These are phyloP conservation scores for Anaspis maculata DNA, from an alignment of 2,888 invertebrate genomes.

Conservation along the genomic window DNA sequence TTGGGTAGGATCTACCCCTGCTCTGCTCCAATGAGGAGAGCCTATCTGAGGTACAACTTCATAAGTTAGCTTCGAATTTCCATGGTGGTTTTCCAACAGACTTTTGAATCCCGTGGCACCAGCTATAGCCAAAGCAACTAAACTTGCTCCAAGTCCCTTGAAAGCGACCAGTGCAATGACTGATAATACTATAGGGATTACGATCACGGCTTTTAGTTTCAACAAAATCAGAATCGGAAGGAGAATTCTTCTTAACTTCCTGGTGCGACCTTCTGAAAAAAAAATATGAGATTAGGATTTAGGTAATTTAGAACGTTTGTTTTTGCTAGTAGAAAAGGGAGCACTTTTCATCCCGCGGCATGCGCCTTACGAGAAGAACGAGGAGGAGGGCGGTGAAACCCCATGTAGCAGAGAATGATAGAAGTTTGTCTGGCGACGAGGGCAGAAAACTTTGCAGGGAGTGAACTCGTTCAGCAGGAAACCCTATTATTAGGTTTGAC, in stretches of 20 bases:
- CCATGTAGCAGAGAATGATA: too few species aligned
- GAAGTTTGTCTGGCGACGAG: too few species aligned
- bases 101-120: conserved; percentile 40
- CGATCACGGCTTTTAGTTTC: conserved; percentile 53
- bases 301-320: too few species aligned
- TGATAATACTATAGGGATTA: conserved; percentile 53
- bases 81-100: conserved; percentile 26
- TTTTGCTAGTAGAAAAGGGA: too few species aligned
- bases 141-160: conserved; percentile 55
- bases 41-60: conserved; percentile 35
- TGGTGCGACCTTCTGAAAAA: conserved; percentile 48
- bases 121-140: conserved; percentile 53
- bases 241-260: conserved; percentile 52
- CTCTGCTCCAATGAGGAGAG: conserved; percentile 33
- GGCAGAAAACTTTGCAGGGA: too few species aligned
- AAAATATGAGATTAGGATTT: too few species aligned
- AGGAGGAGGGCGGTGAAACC: too few species aligned
- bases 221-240: conserved; percentile 54
- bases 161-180: conserved; percentile 55
- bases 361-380: too few species aligned
- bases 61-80: conserved; percentile 31
- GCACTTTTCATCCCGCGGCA: too few species aligned
- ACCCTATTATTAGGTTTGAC: too few species aligned
- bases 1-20: conserved; percentile 14
- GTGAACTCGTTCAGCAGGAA: too few species aligned